A percentile compares a stretch with the other conserved stretches of the same genome.
Evolutionary conservation across 2,888 invertebrate genomes (phyloP).

Genomic region (Temnothorax ravouxi): DNA sequence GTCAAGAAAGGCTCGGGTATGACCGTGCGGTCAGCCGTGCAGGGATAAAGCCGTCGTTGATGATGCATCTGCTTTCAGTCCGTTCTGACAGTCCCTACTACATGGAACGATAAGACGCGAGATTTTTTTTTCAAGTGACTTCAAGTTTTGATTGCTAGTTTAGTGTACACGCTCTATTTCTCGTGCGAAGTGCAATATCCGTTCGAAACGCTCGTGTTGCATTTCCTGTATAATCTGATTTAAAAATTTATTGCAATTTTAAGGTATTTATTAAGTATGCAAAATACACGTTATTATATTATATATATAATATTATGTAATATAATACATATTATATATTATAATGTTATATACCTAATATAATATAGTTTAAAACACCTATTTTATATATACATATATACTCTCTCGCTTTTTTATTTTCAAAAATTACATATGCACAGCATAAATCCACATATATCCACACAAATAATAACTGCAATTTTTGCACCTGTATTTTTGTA

Average conservation of each 20-base stretch:
- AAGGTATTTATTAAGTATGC: neutral
- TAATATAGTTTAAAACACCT: too few relatives aligned
- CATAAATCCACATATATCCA: neutral
- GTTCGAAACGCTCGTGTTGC: neutral
- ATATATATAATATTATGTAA: neutral
- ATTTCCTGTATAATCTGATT: neutral
- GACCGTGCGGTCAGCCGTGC: constrained; percentile 31
- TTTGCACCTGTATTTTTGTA: neutral
- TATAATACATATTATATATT: neutral
- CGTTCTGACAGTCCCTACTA: constrained; percentile 5
- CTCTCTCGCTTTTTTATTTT: too few relatives aligned
- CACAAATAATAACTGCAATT: neutral
- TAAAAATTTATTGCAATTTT: neutral
- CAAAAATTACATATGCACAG: neutral
- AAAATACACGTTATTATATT: neutral
- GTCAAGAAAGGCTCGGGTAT: constrained; percentile 40
- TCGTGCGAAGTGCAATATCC: neutral
- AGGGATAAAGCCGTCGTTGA: constrained; percentile 50
- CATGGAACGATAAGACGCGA: constrained; percentile 47
- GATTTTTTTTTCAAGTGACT: neutral
- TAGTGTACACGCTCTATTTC: neutral
- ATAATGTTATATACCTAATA: neutral
- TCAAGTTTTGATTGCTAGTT: neutral
- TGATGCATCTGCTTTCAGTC: constrained; percentile 48
- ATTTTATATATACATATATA: too few relatives aligned